phyloP scores from a whole-genome alignment of 37 sponge, comb jelly and placozoan genomes.

The Beroe forskalii region DNA sequence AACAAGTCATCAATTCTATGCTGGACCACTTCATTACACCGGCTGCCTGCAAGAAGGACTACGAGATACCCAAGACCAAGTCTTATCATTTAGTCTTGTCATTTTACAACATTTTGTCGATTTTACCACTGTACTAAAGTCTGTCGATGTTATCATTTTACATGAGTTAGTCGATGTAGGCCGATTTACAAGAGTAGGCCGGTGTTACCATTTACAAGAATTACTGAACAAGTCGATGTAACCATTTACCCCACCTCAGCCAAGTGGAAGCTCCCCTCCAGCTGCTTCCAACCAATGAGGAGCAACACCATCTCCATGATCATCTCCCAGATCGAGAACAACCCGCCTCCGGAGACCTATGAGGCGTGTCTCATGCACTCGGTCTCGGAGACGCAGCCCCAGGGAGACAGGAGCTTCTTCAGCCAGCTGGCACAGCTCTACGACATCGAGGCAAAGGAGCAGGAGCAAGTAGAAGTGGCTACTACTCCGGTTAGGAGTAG shows the following conservation, averaged over 20 bases:
- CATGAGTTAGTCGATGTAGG: neutral
- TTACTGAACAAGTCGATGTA: no score
- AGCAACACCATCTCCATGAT: slow-evolving; percentile 1
- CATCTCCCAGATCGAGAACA: slow-evolving; percentile 24
- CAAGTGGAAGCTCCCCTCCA: slow-evolving; percentile 11
- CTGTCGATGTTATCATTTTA: neutral
- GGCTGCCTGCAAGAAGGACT: slow-evolving; percentile 55
- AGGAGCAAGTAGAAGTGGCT: neutral
- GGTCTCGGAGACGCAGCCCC: neutral
- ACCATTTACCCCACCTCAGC: no score
- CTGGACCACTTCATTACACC: slow-evolving; percentile 36
- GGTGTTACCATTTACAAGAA: no score
- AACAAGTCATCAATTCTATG: slow-evolving; percentile 41
- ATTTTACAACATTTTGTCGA: neutral
- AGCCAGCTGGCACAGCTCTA: slow-evolving; percentile 6
- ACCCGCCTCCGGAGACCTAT: slow-evolving; percentile 30
- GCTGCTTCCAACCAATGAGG: slow-evolving; percentile 16
- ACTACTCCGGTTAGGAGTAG: neutral
- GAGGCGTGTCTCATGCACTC: slow-evolving; percentile 33
- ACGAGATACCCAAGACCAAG: slow-evolving; percentile 5
- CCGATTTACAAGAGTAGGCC: neutral
- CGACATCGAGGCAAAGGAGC: slow-evolving; percentile 27
- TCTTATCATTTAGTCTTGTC: neutral
- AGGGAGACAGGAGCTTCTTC: neutral
- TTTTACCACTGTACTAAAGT: neutral